Evolutionary conservation across 2,888 invertebrate species (phyloP), one percentile per base, ranked within the genome.

Genomic region (Dusona sp.): DNA sequence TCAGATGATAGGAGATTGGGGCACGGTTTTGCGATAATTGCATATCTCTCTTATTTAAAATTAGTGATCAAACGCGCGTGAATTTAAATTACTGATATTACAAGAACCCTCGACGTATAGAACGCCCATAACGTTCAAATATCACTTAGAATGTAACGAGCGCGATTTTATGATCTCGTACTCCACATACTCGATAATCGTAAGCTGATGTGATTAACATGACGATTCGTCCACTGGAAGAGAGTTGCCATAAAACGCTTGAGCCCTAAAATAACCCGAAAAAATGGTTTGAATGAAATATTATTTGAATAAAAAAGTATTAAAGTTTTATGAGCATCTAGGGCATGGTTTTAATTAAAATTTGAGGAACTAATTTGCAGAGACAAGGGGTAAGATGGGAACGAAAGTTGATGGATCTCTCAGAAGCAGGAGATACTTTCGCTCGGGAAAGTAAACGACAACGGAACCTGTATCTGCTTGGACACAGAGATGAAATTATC

Each of bases 41-140:
- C 68, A 54, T 68, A 77, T 80, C 51, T 77, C 61, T 72, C 75
- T 38, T 73, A 54, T 67, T 57, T 67, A 67, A 82, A 85, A 85
- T 85, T 79, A 79, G 81, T 70, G 68, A 82, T 79, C 79, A 36
- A 82, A 65, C 45, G 38, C 61, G 33, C 68, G 42, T 73, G 64
- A 74, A 19, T 64, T 51, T 9, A 79, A 82, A 82, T 82, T 79
- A 70, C 36, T 70, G 70, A 64, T 54, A 75, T 83, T 36, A 73
- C 19, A 3, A 45, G 45, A 42, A 68, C n/a, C 19, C 29, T 70
- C 70, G 25, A 22, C 38, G n/a, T 22, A n/a, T n/a, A n/a, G 22
- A 19, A 33, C 13, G 54, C 78, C 22, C 29, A 22, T 19, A 51
- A 48, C 61, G 73, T 67, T 80, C 22, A 48, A 78, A 51, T 68